Percentiles rank a stretch among this genome's conserved stretches.
Conservation (phyloP, 2,113 vertebrate species). For the Otolemur garnettii region DNA sequence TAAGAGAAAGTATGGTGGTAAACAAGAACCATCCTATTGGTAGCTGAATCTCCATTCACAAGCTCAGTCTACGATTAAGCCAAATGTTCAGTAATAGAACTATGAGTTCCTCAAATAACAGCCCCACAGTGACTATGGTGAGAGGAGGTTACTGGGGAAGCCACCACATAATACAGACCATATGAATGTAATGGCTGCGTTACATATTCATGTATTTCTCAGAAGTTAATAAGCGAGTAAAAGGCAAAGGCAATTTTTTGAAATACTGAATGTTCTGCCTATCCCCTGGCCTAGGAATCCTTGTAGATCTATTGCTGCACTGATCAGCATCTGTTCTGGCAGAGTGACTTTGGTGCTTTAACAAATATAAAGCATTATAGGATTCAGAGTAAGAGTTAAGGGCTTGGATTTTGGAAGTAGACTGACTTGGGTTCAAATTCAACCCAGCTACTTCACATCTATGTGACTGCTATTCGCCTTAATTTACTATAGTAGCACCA, state of each 20-base stretch:
- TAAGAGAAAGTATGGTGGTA: background rate
- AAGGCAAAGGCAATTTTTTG: background rate
- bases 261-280: background rate
- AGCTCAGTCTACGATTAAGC: constrained; percentile 46
- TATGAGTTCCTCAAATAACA: constrained; percentile 52
- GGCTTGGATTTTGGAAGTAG: background rate
- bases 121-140: background rate
- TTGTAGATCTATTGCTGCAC: background rate
- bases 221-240: constrained; percentile 59
- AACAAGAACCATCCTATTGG: background rate
- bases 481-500: background rate
- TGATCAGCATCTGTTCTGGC: background rate
- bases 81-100: constrained; percentile 2
- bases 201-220: constrained; percentile 31
- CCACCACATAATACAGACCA: background rate
- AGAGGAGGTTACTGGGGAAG: constrained; percentile 40
- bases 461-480: background rate
- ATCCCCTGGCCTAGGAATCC: background rate
- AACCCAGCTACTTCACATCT: background rate
- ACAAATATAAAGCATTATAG: background rate
- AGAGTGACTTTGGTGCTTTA: background rate
- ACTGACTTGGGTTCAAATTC: background rate
- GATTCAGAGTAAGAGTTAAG: background rate
- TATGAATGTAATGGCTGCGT: constrained; percentile 35
- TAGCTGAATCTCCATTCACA: constrained; percentile 40